A percentile compares a stretch with the other conserved stretches of the same genome.
Conservation (phyloP, 2,888 invertebrate species). For the Drosophila anceps region DNA sequence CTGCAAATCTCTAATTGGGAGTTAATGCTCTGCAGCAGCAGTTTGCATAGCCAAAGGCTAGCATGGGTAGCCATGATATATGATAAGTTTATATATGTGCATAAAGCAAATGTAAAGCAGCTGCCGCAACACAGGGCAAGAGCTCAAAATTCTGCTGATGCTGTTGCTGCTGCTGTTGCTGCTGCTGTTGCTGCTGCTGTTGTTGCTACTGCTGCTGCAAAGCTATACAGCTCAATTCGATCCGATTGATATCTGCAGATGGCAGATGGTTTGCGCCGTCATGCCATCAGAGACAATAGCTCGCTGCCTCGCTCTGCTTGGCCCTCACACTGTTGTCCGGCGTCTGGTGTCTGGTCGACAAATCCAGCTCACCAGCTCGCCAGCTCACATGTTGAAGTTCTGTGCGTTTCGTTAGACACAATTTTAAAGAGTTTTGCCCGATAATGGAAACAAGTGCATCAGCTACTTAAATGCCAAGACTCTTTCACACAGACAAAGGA, state of each 20-base stretch:
- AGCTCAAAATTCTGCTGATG: neutral
- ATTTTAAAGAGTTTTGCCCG: neutral
- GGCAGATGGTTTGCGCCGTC: neutral
- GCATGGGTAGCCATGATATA: neutral
- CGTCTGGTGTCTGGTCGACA: neutral
- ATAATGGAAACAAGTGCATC: neutral
- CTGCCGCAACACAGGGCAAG: neutral
- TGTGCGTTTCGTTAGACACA: neutral
- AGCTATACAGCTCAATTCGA: neutral
- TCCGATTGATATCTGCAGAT: slow-evolving; percentile 3
- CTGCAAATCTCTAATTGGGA: neutral
- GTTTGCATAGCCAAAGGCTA: too few relatives aligned
- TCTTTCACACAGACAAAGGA: neutral
- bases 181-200: neutral
- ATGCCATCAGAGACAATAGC: neutral
- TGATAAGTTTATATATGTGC: neutral
- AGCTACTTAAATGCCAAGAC: neutral
- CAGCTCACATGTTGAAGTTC: neutral
- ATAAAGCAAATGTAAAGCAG: neutral
- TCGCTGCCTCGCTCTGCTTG: neutral
- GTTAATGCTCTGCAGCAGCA: neutral
- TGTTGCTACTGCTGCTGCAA: neutral
- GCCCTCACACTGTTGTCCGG: too few relatives aligned
- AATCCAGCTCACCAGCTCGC: neutral
- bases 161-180: neutral